Evolutionary conservation across 2,113 vertebrate species (phyloP), one percentile per base, ranked within the genome.

Genomic region (Arothron firmamentum): DNA sequence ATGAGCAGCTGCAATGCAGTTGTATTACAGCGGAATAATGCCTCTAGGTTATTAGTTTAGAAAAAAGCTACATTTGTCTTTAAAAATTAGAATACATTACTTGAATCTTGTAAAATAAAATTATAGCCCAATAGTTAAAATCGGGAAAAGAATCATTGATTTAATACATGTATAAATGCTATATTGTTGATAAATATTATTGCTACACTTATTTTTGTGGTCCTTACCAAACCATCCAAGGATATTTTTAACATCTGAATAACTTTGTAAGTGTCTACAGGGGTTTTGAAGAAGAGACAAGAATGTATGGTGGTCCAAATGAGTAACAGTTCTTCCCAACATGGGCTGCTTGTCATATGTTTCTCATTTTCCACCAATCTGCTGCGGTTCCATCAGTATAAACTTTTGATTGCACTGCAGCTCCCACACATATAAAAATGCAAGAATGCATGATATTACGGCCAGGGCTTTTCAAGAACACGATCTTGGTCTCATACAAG

Each of bases 361-460:
- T 2, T 50, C 56, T 1, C 56, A 60, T 67, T 51, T 21, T 38
- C 18, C 12, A 41, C 42, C 60, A 31, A 60, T 52, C 25, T 19
- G 65, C 28, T 62, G 38, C 31, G 47, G 47, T 62, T 81, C 62
- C 56, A 46, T 58, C 34, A 20, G 49, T 25, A 17, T 70, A 63
- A 75, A 74, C 59, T 54, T 54, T 43, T 13, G 45, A 56, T 56
- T 63, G 46, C 46, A 41, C 58, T 63, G 60, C 57, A 58, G 48
- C 70, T 70, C 73, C 77, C 64, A 48, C 59, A 60, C 46, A 56
- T 10, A 64, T 56, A 65, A 59, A 75, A 73, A 73, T 57, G 14
- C 41, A 43, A 81, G 50, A 72, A 58, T 12, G 9, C 7, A 21
- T 34, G n/a, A 28, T 60, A 54, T 59, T 12, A 12, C 34, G 2